Evolutionary conservation across 1,140 invertebrate species (phyloP).

Genomic region (Drosophila neocordata): DNA sequence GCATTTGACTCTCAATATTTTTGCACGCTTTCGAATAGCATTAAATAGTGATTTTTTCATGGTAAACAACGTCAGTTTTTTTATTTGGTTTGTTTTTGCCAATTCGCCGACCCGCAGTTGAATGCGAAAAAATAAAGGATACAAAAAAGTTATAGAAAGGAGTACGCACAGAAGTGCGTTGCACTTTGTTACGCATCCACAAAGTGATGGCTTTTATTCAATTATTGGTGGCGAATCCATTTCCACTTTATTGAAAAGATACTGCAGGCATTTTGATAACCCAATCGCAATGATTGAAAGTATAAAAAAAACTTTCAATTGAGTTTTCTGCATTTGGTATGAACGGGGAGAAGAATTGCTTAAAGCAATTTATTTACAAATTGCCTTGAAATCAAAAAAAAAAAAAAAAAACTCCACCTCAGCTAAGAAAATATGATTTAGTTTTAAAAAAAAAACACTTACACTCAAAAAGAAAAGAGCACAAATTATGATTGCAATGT

Average conservation of each 20-base stretch:
- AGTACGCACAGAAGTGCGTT: background rate
- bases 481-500: too few species aligned
- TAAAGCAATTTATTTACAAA: background rate
- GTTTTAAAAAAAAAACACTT: background rate
- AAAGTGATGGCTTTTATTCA: constrained; percentile 4
- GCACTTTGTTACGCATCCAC: background rate
- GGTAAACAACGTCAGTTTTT: background rate
- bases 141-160: background rate
- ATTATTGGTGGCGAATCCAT: background rate
- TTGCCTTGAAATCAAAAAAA: background rate
- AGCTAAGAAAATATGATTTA: background rate
- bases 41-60: background rate
- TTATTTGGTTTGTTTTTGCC: background rate
- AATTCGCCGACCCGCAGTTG: background rate
- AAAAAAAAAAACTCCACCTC: background rate
- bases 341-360: background rate
- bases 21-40: background rate
- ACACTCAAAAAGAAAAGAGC: too few species aligned
- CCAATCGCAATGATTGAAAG: background rate
- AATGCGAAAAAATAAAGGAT: background rate
- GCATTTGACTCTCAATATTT: background rate
- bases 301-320: constrained; percentile 11
- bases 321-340: background rate
- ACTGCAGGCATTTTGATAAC: constrained; percentile 6
- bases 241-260: background rate